Conservation (phyloP, 2,888 invertebrate species). For the Aphrophora alni region DNA sequence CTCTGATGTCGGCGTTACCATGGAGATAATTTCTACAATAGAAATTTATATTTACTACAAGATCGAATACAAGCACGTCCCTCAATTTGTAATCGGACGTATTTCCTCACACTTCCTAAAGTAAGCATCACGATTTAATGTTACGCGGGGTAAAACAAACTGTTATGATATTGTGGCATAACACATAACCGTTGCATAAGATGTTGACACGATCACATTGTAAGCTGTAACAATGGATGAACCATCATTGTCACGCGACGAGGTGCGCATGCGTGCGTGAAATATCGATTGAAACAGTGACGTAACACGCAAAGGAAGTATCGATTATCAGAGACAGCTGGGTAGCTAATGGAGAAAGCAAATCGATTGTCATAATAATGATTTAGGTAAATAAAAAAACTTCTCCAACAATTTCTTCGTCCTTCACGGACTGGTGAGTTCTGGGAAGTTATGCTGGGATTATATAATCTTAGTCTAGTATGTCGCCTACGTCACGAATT, state of each 20-base stretch:
- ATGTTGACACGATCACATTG: background rate
- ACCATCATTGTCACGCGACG: background rate
- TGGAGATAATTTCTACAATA: no score
- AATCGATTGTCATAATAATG: background rate
- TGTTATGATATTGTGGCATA: background rate
- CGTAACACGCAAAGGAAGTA: background rate
- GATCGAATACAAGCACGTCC: no score
- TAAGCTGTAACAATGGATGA: background rate
- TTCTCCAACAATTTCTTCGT: background rate
- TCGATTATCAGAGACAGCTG: background rate
- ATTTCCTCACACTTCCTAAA: no score
- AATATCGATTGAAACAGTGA: background rate
- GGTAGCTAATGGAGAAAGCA: background rate
- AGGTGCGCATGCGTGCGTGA: slow-evolving; percentile 1
- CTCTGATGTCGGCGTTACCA: no score
- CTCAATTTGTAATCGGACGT: no score
- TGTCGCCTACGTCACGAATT: background rate
- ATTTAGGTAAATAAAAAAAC: background rate
- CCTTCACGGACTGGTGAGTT: background rate
- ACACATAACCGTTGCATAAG: background rate
- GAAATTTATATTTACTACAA: no score
- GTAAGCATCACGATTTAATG: background rate
- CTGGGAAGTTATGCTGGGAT: background rate
- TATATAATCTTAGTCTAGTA: background rate
- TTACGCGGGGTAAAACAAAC: background rate